phyloP scores from a whole-genome alignment of 2,797 vertebrate genomes.

The Percopsis omiscomaycus region DNA sequence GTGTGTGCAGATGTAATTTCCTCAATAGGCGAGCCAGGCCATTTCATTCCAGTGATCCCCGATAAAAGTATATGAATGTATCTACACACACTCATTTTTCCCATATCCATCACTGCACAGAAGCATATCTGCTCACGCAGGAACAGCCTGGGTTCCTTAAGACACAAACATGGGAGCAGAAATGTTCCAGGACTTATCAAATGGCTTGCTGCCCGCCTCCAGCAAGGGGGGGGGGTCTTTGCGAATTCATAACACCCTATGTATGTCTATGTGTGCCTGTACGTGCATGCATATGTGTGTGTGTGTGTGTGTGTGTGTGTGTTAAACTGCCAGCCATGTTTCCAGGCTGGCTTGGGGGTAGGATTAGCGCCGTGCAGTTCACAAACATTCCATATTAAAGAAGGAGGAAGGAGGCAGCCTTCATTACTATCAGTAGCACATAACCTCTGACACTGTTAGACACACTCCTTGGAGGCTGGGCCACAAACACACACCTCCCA shows the following conservation, averaged over 20 bases:
- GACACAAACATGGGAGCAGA: constrained; percentile 65
- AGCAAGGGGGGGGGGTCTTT: constrained; percentile 56
- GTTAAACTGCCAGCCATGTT: constrained; percentile 70
- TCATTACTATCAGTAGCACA: constrained; percentile 75
- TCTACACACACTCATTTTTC: constrained; percentile 14
- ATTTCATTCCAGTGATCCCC: constrained; percentile 37
- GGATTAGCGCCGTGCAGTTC: constrained; percentile 78
- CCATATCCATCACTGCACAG: constrained; percentile 55
- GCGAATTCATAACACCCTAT: not conserved
- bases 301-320: constrained; percentile 57
- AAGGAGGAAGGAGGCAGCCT: constrained; percentile 78
- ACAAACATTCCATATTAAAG: constrained; percentile 82
- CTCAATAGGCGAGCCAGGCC: constrained; percentile 14
- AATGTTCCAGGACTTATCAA: constrained; percentile 76
- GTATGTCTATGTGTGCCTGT: constrained; percentile 24
- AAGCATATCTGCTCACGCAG: constrained; percentile 52
- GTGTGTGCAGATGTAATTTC: constrained; percentile 32
- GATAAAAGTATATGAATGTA: constrained; percentile 60
- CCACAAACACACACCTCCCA: too few species aligned
- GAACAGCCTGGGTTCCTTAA: constrained; percentile 59
- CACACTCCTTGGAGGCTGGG: too few species aligned
- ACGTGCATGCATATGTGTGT: constrained; percentile 40
- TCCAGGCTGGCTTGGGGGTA: constrained; percentile 75
- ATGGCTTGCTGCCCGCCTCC: constrained; percentile 70
- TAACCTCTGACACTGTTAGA: too few species aligned